Conservation (phyloP, 2,888 invertebrate genomes). For the Colletes collaris region DNA sequence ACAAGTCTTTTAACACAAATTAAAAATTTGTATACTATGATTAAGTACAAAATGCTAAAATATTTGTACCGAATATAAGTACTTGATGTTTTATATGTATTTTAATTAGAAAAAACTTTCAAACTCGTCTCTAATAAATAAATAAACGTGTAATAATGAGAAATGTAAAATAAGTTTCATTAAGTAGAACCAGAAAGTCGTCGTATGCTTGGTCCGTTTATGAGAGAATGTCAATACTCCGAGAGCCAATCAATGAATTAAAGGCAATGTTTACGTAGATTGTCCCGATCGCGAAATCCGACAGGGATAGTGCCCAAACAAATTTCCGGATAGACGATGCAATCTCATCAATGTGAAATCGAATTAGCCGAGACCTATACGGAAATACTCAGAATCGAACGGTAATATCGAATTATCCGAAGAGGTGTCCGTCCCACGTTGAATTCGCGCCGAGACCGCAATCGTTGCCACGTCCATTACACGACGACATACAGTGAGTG, state of each 20-base stretch:
- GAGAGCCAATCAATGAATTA: background rate
- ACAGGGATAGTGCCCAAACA: slow-evolving; percentile 44
- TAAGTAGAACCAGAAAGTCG: too few species aligned
- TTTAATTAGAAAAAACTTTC: too few species aligned
- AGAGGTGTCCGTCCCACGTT: slow-evolving; percentile 33
- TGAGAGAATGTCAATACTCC: background rate
- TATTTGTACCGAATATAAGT: too few species aligned
- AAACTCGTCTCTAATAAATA: too few species aligned
- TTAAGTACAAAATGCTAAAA: too few species aligned
- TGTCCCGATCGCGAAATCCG: slow-evolving; percentile 20
- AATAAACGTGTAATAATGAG: too few species aligned
- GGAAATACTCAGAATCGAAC: slow-evolving; percentile 69
- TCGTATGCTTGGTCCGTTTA: background rate
- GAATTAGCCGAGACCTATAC: slow-evolving; percentile 48
- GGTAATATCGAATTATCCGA: slow-evolving; percentile 64
- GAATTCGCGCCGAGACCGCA: slow-evolving; percentile 27
- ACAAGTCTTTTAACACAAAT: too few species aligned
- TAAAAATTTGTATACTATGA: too few species aligned
- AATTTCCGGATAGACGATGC: slow-evolving; percentile 60
- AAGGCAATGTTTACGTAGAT: slow-evolving; percentile 28
- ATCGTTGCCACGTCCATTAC: slow-evolving; percentile 19
- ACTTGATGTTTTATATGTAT: too few species aligned
- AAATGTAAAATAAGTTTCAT: too few species aligned
- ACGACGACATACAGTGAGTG: background rate
- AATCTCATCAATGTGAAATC: slow-evolving; percentile 57